Conservation (phyloP, 1,140 invertebrate genomes). For the Achroia grisella region DNA sequence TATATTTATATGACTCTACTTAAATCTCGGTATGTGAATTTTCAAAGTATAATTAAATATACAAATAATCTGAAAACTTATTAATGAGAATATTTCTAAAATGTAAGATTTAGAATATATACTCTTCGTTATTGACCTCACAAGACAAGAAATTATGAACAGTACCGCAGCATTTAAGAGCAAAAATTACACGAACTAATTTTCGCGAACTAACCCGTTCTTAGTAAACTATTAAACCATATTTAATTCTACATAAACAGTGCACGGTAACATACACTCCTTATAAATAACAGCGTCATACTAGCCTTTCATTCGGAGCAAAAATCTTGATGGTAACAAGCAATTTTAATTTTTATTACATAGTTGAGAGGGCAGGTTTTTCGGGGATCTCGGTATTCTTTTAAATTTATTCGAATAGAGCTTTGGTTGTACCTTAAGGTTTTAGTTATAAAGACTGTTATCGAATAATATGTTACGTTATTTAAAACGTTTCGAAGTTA, state of each 20-base stretch:
- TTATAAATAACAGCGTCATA: conserved; percentile 50
- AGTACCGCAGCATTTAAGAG: too few species aligned
- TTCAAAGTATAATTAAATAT: too few species aligned
- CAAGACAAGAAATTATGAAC: neutral
- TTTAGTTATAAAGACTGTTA: conserved; percentile 25
- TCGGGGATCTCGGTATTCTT: conserved; percentile 20
- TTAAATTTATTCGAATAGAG: conserved; percentile 8
- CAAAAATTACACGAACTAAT: conserved; percentile 23
- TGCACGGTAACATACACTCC: conserved; percentile 56
- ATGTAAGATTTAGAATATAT: neutral
- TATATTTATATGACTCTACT: too few species aligned
- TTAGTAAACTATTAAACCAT: conserved; percentile 68
- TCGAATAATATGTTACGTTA: conserved; percentile 19
- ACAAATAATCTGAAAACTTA: too few species aligned
- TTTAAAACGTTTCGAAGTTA: conserved; percentile 42
- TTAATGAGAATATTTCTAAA: too few species aligned
- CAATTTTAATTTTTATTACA: conserved; percentile 40
- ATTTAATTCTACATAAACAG: conserved; percentile 69
- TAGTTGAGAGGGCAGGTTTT: conserved; percentile 26
- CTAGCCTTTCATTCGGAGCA: conserved; percentile 42
- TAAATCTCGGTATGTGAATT: too few species aligned
- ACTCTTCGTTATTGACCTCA: neutral
- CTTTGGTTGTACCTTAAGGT: conserved; percentile 25
- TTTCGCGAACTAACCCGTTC: conserved; percentile 46
- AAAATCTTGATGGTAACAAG: conserved; percentile 23